phyloP scores from a whole-genome alignment of 2,113 vertebrate genomes.

The Tragelaphus strepsiceros region DNA sequence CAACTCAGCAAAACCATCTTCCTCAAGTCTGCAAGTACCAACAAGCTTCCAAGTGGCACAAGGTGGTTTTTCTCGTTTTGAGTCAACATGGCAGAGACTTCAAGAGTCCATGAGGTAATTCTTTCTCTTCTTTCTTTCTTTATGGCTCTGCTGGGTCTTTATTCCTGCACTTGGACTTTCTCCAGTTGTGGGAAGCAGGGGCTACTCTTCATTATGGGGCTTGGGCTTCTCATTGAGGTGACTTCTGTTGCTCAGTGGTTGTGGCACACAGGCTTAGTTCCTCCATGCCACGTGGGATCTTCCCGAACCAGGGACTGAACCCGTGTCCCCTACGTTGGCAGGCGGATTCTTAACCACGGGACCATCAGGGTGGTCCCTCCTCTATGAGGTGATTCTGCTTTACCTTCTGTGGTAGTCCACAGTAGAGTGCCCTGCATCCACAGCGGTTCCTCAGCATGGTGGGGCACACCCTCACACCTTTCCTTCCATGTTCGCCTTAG shows the following conservation, averaged over 20 bases:
- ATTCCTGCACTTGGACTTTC: background rate
- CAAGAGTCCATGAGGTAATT: background rate
- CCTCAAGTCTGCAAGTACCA: background rate
- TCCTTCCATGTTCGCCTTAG: fast-evolving
- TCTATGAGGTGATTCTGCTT: background rate
- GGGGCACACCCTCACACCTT: too few relatives aligned
- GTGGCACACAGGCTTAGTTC: background rate
- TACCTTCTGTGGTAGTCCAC: background rate
- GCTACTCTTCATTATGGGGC: background rate
- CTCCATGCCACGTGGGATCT: background rate
- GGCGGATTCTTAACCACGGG: background rate
- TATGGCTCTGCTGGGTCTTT: background rate
- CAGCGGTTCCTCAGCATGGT: fast-evolving
- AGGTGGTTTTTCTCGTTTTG: background rate
- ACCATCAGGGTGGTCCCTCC: background rate
- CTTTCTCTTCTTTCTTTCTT: background rate
- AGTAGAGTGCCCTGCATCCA: background rate
- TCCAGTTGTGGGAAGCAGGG: background rate
- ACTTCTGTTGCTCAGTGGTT: background rate
- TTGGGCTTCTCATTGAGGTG: background rate
- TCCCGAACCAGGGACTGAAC: background rate
- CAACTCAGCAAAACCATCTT: background rate
- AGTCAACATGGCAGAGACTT: background rate
- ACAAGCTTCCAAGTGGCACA: background rate
- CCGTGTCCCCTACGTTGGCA: background rate